Conservation (phyloP, 2,888 invertebrate species). For the Melanophora roralis region DNA sequence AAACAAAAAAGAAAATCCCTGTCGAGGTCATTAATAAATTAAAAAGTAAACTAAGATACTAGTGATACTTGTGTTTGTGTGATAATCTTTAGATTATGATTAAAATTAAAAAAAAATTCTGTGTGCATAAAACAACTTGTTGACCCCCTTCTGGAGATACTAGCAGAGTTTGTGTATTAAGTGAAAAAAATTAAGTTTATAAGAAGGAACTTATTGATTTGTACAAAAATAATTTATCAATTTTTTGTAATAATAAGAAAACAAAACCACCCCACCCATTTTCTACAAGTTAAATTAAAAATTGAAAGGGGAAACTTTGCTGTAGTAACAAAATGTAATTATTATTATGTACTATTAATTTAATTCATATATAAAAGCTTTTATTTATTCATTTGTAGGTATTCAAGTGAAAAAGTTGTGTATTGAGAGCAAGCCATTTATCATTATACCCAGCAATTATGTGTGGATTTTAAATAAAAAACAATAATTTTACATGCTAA, state of each 20-base stretch:
- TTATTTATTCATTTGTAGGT: slow-evolving; percentile 19
- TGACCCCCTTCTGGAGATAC: slow-evolving; percentile 43
- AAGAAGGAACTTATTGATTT: slow-evolving; percentile 52
- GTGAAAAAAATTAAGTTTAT: slow-evolving; percentile 22
- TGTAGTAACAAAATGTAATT: slow-evolving; percentile 53
- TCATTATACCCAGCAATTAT: too few relatives aligned
- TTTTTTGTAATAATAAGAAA: slow-evolving; percentile 20
- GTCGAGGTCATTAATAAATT: slow-evolving; percentile 35
- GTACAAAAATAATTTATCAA: slow-evolving; percentile 38
- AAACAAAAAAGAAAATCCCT: slow-evolving; percentile 12
- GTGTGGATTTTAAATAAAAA: neutral
- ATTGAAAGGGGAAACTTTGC: slow-evolving; percentile 29
- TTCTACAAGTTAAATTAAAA: neutral
- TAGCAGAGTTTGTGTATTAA: neutral
- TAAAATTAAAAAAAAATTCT: too few relatives aligned
- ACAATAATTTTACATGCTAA: slow-evolving; percentile 3
- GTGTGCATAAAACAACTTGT: slow-evolving; percentile 56
- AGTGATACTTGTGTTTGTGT: too few relatives aligned
- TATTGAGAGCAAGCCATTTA: neutral
- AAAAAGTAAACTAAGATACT: neutral
- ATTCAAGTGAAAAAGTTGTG: slow-evolving; percentile 12
- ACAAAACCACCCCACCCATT: slow-evolving; percentile 7
- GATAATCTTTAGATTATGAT: too few relatives aligned
- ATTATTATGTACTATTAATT: slow-evolving; percentile 12
- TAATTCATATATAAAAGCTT: neutral